Evolutionary conservation across 2,888 invertebrate species (phyloP), one percentile per base, ranked within the genome.

Genomic region (Scaptomyza cyrtandrae): DNA sequence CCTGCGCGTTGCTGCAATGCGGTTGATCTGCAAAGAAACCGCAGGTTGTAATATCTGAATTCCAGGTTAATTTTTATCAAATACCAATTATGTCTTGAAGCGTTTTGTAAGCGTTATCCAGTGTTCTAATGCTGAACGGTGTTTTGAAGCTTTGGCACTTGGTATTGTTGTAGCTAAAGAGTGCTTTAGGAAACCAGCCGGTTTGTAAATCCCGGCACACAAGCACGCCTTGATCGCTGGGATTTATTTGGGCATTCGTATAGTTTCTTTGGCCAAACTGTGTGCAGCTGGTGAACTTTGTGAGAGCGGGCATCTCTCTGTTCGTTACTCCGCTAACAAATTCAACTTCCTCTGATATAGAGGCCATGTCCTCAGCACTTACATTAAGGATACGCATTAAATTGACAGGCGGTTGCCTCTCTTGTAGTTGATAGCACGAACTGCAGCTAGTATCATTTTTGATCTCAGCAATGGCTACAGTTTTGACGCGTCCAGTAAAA

Each of bases 151-250:
- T 90, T 39, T 81, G 85, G 53, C 91, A 93, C 37, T 94, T 94
- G 77, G 81, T 89, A 52, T 93, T 92, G 44, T 93, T 92, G 60
- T 94, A 94, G 13, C 93, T 92, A 82, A 95, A 96, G 9, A 95
- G 93, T 0, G 95, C 95, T 5, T 94, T 93, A 0, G 96, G 96
- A 89, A 95, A 95, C 96, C 96, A 96, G 19, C 95, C 95, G 10
- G 90, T 90, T 33, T 89, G 75, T 6, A 93, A 92, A 10, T 94
- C 93, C 45, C 94, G 94, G 82, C 96, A 97, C 43, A 94, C 94
- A 14, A 96, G 93, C 19, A 94, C 93, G 33, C 96, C 96, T 71
- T 94, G 94, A 95, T 95, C 96, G 35, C 92, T 90, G 68, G 90
- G 76, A 64, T 75, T 92, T 90, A 63, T 49, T 9, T 63, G 16